These are phyloP conservation scores for Saturnia japonica DNA, from an alignment of 2,888 invertebrate species.

Conservation along the genomic window DNA sequence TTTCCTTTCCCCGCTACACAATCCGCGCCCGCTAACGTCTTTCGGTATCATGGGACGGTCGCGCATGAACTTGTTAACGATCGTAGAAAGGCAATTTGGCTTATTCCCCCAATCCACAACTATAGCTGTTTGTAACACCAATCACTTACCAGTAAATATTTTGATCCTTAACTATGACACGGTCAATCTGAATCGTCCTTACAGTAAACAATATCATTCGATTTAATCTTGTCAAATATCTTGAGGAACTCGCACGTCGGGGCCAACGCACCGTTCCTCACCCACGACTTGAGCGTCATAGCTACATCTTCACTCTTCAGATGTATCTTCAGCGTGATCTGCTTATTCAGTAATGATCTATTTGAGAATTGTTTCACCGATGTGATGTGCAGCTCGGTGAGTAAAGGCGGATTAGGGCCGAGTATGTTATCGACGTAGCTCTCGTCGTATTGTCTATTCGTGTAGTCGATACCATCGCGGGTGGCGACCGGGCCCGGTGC, in stretches of 20 bases:
- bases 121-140: too few relatives aligned
- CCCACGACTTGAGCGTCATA: constrained; percentile 53
- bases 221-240: constrained; percentile 55
- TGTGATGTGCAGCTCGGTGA: constrained; percentile 54
- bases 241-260: constrained; percentile 60
- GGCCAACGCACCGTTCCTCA: constrained; percentile 44
- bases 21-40: too few relatives aligned
- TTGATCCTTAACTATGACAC: background rate
- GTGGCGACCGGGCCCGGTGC: constrained; percentile 48
- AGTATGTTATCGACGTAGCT: constrained; percentile 54
- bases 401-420: constrained; percentile 60
- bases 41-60: too few relatives aligned
- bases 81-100: too few relatives aligned
- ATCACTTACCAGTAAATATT: too few relatives aligned
- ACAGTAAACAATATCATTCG: constrained; percentile 48
- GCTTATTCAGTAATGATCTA: constrained; percentile 42
- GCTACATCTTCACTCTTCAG: constrained; percentile 57
- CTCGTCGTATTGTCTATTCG: constrained; percentile 50
- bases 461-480: constrained; percentile 62
- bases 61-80: too few relatives aligned
- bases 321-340: constrained; percentile 48
- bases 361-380: constrained; percentile 51
- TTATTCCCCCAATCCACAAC: too few relatives aligned
- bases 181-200: constrained; percentile 39
- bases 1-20: too few relatives aligned